Evolutionary conservation across 2,888 invertebrate species (phyloP).

Genomic region (Tromatobia lineatoria): DNA sequence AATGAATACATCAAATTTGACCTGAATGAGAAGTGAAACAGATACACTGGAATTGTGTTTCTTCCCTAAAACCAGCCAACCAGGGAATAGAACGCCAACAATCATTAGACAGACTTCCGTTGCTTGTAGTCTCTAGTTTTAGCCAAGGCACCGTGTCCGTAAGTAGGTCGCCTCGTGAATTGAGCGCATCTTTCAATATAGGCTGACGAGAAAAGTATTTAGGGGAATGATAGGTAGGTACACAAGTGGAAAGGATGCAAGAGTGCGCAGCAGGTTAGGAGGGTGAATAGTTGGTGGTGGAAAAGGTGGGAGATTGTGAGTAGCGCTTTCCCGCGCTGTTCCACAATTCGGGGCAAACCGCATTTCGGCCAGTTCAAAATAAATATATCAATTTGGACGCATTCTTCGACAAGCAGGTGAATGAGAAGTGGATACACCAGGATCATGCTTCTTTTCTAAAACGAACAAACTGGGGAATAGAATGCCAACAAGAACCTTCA

Average conservation of each 20-base stretch:
- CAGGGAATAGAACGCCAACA: neutral
- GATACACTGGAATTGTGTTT: conserved; percentile 16
- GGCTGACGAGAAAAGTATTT: conserved; percentile 45
- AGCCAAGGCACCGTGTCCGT: conserved; percentile 38
- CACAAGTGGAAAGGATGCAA: no score
- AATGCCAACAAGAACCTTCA: conserved; percentile 8
- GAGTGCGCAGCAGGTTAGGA: conserved; percentile 15
- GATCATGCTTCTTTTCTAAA: neutral
- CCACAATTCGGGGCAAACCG: conserved; percentile 59
- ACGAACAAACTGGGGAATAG: neutral
- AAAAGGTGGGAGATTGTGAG: conserved; percentile 20
- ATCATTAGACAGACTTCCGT: conserved; percentile 6
- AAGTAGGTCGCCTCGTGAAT: conserved; percentile 54
- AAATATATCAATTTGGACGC: no score
- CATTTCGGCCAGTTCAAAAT: no score
- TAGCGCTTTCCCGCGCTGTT: conserved; percentile 39
- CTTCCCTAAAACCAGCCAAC: neutral
- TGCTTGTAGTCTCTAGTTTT: conserved; percentile 14
- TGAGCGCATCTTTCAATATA: conserved; percentile 34
- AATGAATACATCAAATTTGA: no score
- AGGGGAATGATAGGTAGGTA: no score
- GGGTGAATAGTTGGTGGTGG: conserved; percentile 16
- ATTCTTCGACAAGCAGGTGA: no score
- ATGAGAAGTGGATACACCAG: no score
- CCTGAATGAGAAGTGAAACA: no score